Evolutionary conservation across 2,888 invertebrate genomes (phyloP), one percentile per base, ranked within the genome.

Genomic region (Campaea margaritaria): DNA sequence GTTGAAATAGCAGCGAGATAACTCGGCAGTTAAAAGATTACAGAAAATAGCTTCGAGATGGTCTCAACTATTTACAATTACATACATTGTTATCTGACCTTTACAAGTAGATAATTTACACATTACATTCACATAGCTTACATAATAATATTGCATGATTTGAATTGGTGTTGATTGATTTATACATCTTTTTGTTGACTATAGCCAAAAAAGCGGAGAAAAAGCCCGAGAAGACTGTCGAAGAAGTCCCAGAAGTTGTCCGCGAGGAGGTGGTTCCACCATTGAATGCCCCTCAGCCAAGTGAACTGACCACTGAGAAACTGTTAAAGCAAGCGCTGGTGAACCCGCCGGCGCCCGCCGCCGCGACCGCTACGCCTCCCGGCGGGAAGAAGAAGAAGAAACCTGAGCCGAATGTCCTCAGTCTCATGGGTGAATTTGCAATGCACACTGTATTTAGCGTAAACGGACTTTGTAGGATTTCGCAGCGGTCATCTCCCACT

Each of bases 311-410:
- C 43, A 93, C 89, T 0, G 90, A 91, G 47, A 93, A 90, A 69
- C 74, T 91, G 54, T 73, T 93, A 65, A 83, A 84, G 72, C 89
- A 91, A 54, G 90, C 87, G 1, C 68, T 87, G 15, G 78, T 73
- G 1, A 71, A 74, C 9, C 57, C 70, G 3, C 62, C 77, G 11
- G 64, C 69, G 4, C 53, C 73, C 43, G 55, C 69, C 34, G 70
- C 56, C 45, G 76, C 63, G 0, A 72, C 83, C 21, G 75, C 85
- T 0, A 83, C 87, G 0, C 81, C 85, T 1, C 73, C 77, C 12
- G 67, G 72, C 47, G 90, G 89, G 77, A 82, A 73, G 72, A 91
- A 89, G 79, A 91, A 89, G 79, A 91, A 91, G 82, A 91, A 89
- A 56, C 46, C 78, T 0, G 91, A 91, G 64, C 87, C 82, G 12